A percentile compares a stretch with the other conserved stretches of the same genome.
Evolutionary conservation across 1,140 invertebrate species (phyloP).

Genomic region (Nephila pilipes): DNA sequence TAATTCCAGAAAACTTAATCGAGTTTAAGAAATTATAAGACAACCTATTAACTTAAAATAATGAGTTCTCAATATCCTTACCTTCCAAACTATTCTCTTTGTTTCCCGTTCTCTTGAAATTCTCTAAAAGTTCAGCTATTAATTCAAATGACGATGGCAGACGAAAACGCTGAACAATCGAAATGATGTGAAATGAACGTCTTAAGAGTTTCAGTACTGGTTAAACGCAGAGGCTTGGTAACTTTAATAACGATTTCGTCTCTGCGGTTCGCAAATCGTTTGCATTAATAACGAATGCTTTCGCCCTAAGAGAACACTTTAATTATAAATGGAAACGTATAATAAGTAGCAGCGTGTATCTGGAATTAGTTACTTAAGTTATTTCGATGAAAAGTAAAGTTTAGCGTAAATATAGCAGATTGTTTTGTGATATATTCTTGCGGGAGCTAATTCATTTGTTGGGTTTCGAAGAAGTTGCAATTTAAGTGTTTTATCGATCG

Average conservation of each 20-base stretch:
- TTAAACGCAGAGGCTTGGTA: neutral
- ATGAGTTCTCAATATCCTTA: neutral
- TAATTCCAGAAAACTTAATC: neutral
- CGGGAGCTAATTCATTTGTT: neutral
- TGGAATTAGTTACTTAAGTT: constrained; percentile 24
- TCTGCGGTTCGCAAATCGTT: constrained; percentile 5
- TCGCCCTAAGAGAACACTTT: neutral
- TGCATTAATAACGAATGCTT: constrained; percentile 37
- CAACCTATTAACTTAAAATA: neutral
- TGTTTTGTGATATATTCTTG: neutral
- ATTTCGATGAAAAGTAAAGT: constrained; percentile 12
- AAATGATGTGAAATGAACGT: neutral
- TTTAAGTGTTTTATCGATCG: neutral
- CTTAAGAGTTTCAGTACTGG: neutral
- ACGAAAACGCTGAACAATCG: constrained; percentile 16
- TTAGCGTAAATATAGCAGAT: neutral
- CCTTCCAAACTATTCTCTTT: neutral
- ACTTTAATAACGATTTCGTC: constrained; percentile 35
- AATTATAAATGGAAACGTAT: constrained; percentile 16
- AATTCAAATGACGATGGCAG: constrained; percentile 9
- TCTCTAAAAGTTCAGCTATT: neutral
- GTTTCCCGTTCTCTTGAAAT: neutral
- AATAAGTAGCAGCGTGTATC: neutral
- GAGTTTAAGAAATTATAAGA: neutral
- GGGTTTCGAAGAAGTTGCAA: neutral